Evolutionary conservation across 2,113 vertebrate genomes (phyloP).

Genomic region (Paramormyrops kingsleyae): DNA sequence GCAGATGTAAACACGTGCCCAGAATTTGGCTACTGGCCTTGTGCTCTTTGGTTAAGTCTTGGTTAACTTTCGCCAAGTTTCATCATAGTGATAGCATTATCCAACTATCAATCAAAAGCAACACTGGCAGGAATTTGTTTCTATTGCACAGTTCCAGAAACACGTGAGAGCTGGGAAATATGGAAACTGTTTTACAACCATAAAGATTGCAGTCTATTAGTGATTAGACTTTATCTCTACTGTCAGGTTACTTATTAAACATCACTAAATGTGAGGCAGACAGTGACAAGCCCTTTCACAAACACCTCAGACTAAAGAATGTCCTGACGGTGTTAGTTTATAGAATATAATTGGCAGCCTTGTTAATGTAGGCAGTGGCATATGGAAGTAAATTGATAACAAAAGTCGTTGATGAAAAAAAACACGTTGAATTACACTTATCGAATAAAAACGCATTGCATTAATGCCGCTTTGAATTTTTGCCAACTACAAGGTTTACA

Average conservation of each 20-base stretch:
- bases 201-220: background rate
- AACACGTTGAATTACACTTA: too few relatives aligned
- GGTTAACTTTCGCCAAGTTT: background rate
- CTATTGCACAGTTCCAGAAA: background rate
- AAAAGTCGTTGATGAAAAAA: too few relatives aligned
- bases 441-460: too few relatives aligned
- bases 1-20: background rate
- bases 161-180: background rate
- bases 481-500: too few relatives aligned
- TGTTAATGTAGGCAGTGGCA: background rate
- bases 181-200: background rate
- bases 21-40: background rate
- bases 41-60: background rate
- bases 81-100: background rate
- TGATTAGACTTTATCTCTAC: background rate
- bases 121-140: background rate
- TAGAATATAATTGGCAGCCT: background rate
- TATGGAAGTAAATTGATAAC: background rate
- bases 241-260: conserved; percentile 13
- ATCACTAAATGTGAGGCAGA: background rate
- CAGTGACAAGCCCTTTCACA: background rate
- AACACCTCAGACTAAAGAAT: background rate
- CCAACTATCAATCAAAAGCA: background rate
- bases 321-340: background rate
- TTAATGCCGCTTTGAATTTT: too few relatives aligned